Evolutionary conservation across 2,113 vertebrate species (phyloP).

Genomic region (Laticauda laticaudata): DNA sequence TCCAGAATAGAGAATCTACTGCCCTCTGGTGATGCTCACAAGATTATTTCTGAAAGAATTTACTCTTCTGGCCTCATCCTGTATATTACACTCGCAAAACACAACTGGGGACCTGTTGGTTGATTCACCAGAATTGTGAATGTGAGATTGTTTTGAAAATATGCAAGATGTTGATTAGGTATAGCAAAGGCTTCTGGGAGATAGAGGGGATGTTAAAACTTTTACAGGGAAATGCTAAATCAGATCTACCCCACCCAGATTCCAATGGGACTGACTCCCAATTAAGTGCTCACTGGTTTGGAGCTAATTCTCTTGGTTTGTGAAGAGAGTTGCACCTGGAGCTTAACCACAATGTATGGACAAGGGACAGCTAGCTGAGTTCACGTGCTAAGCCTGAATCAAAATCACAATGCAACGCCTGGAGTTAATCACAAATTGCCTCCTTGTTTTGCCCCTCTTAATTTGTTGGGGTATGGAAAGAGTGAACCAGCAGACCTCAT

Average conservation of each 20-base stretch:
- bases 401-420: not conserved
- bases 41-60: not conserved
- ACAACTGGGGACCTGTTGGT: not conserved
- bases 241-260: not conserved
- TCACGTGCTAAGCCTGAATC: not conserved
- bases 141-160: not conserved
- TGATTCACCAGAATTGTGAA: not conserved
- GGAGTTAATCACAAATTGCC: not conserved
- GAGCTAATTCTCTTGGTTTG: not conserved
- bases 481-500: not conserved
- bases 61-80: not conserved
- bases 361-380: not conserved
- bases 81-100: not conserved
- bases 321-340: not conserved
- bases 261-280: not conserved
- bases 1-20: not conserved
- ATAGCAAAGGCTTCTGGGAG: not conserved
- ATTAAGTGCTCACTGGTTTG: not conserved
- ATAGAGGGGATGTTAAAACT: not conserved
- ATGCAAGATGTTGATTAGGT: not conserved
- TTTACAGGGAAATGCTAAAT: not conserved
- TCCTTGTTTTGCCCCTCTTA: not conserved
- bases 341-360: not conserved
- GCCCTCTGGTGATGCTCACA: not conserved
- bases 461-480: not conserved